phyloP scores from a whole-genome alignment of 2,888 invertebrate species.

The Drosophila macrothrix region DNA sequence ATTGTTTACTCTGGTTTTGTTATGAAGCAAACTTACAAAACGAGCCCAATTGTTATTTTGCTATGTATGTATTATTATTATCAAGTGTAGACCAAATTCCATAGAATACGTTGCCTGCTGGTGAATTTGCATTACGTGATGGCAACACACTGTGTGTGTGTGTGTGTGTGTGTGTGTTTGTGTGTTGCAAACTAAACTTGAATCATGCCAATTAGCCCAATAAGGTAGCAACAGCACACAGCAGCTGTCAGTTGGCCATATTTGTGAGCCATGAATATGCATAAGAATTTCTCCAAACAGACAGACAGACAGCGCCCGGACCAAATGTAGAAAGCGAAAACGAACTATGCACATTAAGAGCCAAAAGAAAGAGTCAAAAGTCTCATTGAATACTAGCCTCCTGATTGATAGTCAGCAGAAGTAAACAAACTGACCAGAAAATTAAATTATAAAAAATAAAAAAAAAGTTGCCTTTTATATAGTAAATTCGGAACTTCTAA shows the following conservation, averaged over 20 bases:
- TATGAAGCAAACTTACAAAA: constrained; percentile 25
- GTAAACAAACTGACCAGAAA: neutral
- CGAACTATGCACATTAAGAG: constrained; percentile 1
- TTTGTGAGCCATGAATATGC: constrained; percentile 44
- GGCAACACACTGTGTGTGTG: constrained; percentile 40
- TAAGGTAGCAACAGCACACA: constrained; percentile 30
- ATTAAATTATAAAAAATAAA: neutral
- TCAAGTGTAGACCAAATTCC: constrained; percentile 17
- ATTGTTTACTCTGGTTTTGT: constrained; percentile 38
- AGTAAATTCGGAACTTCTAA: neutral
- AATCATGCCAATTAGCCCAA: constrained; percentile 62
- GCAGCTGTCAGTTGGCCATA: constrained; percentile 54
- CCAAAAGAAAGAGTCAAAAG: constrained; percentile 6
- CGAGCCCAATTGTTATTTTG: constrained; percentile 12
- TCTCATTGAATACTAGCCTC: neutral
- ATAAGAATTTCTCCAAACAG: constrained; percentile 45
- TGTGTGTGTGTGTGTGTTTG: constrained; percentile 2
- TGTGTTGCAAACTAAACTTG: constrained; percentile 39
- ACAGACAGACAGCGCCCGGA: neutral
- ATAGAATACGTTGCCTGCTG: constrained; percentile 7
- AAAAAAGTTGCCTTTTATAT: neutral
- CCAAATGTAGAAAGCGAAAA: constrained; percentile 33
- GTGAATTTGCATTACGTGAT: constrained; percentile 45
- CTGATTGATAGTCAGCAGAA: constrained; percentile 28
- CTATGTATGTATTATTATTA: constrained; percentile 19